phyloP scores from a whole-genome alignment of 2,113 vertebrate genomes.

The human (Homo sapiens) region DNA sequence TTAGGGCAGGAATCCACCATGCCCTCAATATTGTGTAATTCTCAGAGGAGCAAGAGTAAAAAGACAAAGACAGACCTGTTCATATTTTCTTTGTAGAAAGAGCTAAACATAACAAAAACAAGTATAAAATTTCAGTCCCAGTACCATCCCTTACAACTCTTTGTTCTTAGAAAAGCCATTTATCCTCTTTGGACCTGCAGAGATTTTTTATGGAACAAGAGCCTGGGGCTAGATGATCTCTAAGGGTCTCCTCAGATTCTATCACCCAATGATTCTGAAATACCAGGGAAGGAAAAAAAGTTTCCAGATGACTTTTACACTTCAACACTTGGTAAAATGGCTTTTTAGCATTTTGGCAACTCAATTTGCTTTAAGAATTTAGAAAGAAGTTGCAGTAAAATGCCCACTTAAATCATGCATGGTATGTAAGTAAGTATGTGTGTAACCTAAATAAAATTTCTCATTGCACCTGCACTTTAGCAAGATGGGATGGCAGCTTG shows the following conservation, averaged over 20 bases:
- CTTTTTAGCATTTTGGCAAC: neutral
- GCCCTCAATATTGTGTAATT: neutral
- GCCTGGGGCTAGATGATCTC: neutral
- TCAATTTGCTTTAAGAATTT: neutral
- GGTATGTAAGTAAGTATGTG: neutral
- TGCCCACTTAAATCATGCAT: neutral
- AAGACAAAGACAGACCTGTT: neutral
- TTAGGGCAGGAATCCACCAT: neutral
- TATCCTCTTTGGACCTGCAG: neutral
- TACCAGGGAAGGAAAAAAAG: neutral
- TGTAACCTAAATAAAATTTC: neutral
- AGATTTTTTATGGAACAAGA: neutral
- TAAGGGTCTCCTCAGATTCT: neutral
- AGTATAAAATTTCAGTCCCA: neutral
- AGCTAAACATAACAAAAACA: neutral
- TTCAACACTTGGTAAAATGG: neutral
- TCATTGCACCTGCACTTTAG: neutral
- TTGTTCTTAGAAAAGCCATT: neutral
- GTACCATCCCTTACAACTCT: neutral
- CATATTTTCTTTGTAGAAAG: neutral
- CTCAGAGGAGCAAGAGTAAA: neutral
- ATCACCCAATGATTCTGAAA: neutral
- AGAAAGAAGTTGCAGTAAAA: neutral
- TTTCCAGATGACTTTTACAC: neutral
- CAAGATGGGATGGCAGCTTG: neutral